Percentiles rank a stretch among this genome's conserved stretches.
Conservation (phyloP, 2,797 vertebrate genomes). For the Anolis apletophallus region DNA sequence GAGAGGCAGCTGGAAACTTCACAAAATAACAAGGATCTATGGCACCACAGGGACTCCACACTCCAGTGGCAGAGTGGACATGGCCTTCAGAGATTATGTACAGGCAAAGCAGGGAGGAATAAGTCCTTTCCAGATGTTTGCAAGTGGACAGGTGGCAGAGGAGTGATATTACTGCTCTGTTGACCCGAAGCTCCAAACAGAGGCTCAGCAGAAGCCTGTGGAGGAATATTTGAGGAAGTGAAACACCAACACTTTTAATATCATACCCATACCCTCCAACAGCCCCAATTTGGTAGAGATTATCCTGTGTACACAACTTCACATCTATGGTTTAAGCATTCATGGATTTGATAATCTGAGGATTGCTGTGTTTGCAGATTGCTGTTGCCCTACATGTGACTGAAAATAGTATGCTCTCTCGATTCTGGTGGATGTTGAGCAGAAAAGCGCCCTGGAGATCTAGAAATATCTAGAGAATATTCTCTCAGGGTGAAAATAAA, state of each 20-base stretch:
- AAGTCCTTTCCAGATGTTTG: neutral
- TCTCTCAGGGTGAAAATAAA: too few species aligned
- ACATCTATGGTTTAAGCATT: too few species aligned
- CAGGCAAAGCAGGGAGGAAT: neutral
- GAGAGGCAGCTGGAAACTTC: conserved; percentile 12
- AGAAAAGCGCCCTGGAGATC: too few species aligned
- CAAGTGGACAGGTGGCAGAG: neutral
- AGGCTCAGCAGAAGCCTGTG: neutral
- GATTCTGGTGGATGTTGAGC: too few species aligned
- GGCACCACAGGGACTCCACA: neutral
- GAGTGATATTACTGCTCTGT: neutral
- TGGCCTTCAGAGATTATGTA: conserved; percentile 2
- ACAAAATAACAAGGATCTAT: conserved; percentile 8
- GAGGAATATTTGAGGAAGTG: neutral
- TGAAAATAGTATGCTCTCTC: too few species aligned
- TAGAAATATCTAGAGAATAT: too few species aligned
- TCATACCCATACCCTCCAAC: neutral
- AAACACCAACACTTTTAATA: neutral
- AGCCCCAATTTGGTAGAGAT: neutral
- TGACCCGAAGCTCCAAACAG: neutral
- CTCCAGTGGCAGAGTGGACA: neutral
- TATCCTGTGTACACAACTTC: too few species aligned
- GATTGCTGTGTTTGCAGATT: too few species aligned
- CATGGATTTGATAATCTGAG: too few species aligned
- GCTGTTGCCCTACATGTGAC: too few species aligned